Evolutionary conservation across 2,888 invertebrate genomes (phyloP).

Genomic region (Hydropsyche betteni): DNA sequence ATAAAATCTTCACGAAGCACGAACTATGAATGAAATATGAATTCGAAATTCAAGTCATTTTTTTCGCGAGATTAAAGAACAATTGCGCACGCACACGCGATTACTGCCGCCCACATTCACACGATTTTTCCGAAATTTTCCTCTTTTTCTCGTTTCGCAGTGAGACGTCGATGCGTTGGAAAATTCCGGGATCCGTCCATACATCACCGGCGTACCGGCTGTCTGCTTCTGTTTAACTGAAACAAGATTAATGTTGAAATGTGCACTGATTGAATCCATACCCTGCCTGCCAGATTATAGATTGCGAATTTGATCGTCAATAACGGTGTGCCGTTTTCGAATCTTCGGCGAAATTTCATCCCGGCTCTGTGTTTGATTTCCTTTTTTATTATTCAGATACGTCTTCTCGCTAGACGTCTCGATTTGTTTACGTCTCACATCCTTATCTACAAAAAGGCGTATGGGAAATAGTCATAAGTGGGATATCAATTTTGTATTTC

Average conservation of each 20-base stretch:
- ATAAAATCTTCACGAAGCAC: no score
- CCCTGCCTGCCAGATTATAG: neutral
- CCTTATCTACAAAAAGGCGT: no score
- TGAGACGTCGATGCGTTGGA: conserved; percentile 3
- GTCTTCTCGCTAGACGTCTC: no score
- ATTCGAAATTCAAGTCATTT: neutral
- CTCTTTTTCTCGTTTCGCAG: neutral
- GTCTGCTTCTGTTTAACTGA: conserved; percentile 38
- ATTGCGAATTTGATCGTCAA: conserved; percentile 17
- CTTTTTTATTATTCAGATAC: no score
- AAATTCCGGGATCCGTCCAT: conserved; percentile 36
- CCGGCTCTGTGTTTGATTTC: no score
- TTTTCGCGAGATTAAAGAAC: conserved; percentile 14
- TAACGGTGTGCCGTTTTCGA: conserved; percentile 6
- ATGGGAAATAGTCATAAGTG: no score
- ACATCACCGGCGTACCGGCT: conserved; percentile 40
- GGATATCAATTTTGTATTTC: no score
- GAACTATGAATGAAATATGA: neutral
- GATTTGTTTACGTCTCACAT: no score
- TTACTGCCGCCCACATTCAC: neutral
- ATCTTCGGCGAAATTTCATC: neutral
- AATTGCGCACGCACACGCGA: neutral
- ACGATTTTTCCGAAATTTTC: neutral
- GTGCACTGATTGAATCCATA: conserved; percentile 38
- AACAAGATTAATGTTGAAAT: conserved; percentile 38